Evolutionary conservation across 2,888 invertebrate species (phyloP), one percentile per base, ranked within the genome.

Genomic region (Heliconius cydno): DNA sequence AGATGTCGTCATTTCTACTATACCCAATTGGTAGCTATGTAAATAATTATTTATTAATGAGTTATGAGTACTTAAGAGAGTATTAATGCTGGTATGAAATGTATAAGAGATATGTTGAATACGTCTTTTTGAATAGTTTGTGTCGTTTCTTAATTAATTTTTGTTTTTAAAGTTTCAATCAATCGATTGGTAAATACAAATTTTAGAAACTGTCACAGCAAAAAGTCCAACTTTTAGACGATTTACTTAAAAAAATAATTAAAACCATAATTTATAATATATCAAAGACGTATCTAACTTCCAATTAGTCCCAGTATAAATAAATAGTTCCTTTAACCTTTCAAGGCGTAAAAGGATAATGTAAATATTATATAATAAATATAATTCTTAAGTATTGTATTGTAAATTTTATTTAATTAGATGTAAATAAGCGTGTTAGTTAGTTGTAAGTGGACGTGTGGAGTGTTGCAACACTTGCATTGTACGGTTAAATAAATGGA

Each of bases 401-500:
- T 90, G 87, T 86, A 84, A 87, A 88, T 88, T 90, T 83, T 87
- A 86, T 87, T 87, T 88, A 88, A 87, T 28, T 81, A 81, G 78
- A 60, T 83, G 83, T 86, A 87, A 87, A 77, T 85, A 84, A 79
- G 79, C 84, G 82, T 90, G 80, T 82, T 80, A 82, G 80, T 79
- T 89, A 87, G 86, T 88, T 70, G 2, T 80, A 80, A 76, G 63
- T 76, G 79, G 76, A 68, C 88, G 90, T 90, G 34, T 34, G 34
- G 30, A 30, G 90, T 92, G 90, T 91, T 89, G 87, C 86, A 86
- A 84, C 78, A 87, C 82, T 84, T 84, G 85, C 87, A 85, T 85
- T 83, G 81, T 80, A 82, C 75, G 82, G 91, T 63, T 88, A 87
- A 88, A 86, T 88, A 89, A 88, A 90, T 90, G 87, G 89, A 88